Evolutionary conservation across 1,140 invertebrate genomes (phyloP).

Genomic region (Rhagoletis zephyria): DNA sequence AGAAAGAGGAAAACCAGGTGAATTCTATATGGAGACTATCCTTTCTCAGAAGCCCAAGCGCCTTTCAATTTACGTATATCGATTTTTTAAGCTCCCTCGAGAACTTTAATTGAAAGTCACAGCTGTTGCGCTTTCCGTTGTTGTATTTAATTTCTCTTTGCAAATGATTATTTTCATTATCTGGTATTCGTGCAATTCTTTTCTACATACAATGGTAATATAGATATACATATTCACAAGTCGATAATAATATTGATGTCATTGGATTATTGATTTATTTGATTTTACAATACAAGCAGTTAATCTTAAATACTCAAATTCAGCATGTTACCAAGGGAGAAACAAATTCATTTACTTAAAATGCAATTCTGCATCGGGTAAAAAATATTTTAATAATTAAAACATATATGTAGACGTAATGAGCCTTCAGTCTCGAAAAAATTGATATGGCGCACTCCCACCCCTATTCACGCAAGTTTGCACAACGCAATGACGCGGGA

Average conservation of each 20-base stretch:
- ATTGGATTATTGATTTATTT: background rate
- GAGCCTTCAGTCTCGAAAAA: background rate
- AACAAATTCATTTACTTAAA: constrained; percentile 23
- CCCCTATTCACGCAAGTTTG: background rate
- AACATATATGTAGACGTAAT: constrained; percentile 14
- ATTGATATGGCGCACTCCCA: constrained; percentile 21
- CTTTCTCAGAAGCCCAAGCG: no score
- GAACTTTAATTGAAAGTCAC: background rate
- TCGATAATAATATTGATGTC: background rate
- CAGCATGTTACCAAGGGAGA: background rate
- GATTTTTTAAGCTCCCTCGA: no score
- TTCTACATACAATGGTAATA: no score
- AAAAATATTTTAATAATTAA: constrained; percentile 2
- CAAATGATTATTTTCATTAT: constrained; percentile 9
- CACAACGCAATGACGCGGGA: background rate
- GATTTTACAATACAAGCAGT: constrained; percentile 19
- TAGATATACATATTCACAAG: background rate
- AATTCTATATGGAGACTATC: no score
- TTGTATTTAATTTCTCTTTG: background rate
- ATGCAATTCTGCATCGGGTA: background rate
- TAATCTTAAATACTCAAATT: constrained; percentile 21
- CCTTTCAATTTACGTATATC: no score
- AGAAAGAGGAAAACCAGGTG: no score
- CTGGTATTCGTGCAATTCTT: background rate
- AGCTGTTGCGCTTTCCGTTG: background rate